Evolutionary conservation across 2,113 vertebrate species (phyloP), one percentile per base, ranked within the genome.

Genomic region (Trichechus manatus): DNA sequence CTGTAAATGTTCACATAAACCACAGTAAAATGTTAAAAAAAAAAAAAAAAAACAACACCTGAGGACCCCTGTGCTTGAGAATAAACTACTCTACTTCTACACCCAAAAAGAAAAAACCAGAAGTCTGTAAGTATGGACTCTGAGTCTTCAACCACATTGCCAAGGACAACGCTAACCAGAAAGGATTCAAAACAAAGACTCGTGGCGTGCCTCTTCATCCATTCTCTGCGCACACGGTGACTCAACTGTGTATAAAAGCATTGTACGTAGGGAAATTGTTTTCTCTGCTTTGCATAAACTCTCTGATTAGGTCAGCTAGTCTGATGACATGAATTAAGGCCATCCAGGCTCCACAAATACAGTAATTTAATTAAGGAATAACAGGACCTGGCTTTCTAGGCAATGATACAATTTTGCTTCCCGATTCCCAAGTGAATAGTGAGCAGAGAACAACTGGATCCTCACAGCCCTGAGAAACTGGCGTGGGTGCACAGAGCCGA

Each of bases 241-340:
- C 80, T 9, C 72, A 13, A 3, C 9, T 0, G 0, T 42, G 15
- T 0, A 1, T 79, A 39, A 39, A 31, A 39, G 33, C 3, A 0
- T 44, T 79, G 82, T 29, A 0, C 3, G 47, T 27, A 19, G 20
- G 84, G 93, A 83, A 59, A 33, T 5, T n/a, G 42, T 44, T 87
- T 66, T 17, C 61, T 77, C 88, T 59, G 78, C 56, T 87, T 42
- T 33, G 87, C 81, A 89, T 81, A 90, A 89, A 61, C 81, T 59
- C 95, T 84, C 89, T 97, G 95, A 98, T 98, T 33, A 89, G 96
- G 89, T 96, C 95, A 94, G 97, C 47, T 7, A 13, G 91, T 95
- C 97, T 95, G 95, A 85, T 31, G 84, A 75, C 74, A 64, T 47
- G 87, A 94, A 94, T 90, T 75, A 94, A 77, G 81, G 56, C 89